Percentiles rank a stretch among this genome's conserved stretches.
Evolutionary conservation across 2,888 invertebrate genomes (phyloP).

Genomic region (Hirtodrosophila cameraria): DNA sequence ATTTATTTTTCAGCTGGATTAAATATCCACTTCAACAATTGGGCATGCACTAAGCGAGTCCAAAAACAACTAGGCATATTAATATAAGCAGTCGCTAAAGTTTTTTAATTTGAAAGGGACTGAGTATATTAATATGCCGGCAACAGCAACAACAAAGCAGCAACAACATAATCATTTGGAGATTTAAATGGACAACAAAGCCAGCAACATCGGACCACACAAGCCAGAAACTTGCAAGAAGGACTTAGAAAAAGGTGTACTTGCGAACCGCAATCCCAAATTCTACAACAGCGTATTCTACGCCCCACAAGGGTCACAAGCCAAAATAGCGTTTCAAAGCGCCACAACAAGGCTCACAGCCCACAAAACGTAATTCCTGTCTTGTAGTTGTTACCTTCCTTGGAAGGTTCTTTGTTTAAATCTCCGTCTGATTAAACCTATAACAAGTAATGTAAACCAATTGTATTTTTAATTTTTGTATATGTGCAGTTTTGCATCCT

Average conservation of each 20-base stretch:
- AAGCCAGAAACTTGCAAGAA: conserved; percentile 23
- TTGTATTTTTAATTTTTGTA: conserved; percentile 23
- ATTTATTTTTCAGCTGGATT: conserved; percentile 78
- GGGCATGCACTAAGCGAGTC: conserved; percentile 39
- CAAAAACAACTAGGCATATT: conserved; percentile 61
- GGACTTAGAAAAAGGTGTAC: too few species aligned
- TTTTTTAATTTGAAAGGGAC: conserved; percentile 24
- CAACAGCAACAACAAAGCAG: conserved; percentile 69
- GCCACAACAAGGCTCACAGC: conserved; percentile 8
- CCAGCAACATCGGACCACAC: conserved; percentile 14
- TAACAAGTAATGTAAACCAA: conserved; percentile 64
- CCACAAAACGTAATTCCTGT: conserved; percentile 9
- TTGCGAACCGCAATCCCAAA: too few species aligned
- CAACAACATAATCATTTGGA: conserved; percentile 75
- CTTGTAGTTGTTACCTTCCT: conserved; percentile 43
- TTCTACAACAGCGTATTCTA: neutral
- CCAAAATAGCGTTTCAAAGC: conserved; percentile 5
- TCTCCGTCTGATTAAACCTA: conserved; percentile 75
- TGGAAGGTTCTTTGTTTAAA: conserved; percentile 68
- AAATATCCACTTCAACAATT: conserved; percentile 57
- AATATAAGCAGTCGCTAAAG: conserved; percentile 51
- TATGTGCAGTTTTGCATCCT: conserved; percentile 25
- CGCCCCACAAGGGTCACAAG: neutral
- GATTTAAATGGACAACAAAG: conserved; percentile 73
- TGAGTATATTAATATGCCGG: conserved; percentile 70